Evolutionary conservation across 2,888 invertebrate species (phyloP).

Genomic region (Nomada lathburiana): DNA sequence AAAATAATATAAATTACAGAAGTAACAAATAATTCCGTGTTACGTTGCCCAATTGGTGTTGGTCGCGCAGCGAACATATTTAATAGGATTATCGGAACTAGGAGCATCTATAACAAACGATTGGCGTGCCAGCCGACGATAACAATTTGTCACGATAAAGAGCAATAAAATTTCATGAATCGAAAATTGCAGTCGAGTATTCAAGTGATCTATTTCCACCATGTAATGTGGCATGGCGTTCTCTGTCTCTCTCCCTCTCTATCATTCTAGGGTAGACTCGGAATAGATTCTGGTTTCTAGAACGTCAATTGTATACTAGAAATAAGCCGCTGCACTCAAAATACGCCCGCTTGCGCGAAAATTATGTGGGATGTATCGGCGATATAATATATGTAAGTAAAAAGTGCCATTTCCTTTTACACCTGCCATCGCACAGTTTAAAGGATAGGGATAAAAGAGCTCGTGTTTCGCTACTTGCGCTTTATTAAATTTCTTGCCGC

Average conservation of each 20-base stretch:
- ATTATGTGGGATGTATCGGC: conserved; percentile 17
- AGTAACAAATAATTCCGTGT: no score
- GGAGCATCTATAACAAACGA: background rate
- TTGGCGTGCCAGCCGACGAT: background rate
- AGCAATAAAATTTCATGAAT: conserved; percentile 11
- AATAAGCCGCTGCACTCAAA: conserved; percentile 57
- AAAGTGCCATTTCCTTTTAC: background rate
- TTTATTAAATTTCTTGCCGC: background rate
- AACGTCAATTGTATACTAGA: conserved; percentile 59
- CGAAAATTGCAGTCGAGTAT: background rate
- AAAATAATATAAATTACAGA: no score
- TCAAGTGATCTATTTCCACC: conserved; percentile 34
- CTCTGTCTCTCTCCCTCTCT: conserved; percentile 10
- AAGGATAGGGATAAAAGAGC: background rate
- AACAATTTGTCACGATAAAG: background rate
- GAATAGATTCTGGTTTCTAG: conserved; percentile 65
- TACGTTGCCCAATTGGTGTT: no score
- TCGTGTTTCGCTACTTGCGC: background rate
- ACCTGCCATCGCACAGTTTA: background rate
- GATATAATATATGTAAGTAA: conserved; percentile 28
- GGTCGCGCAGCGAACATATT: background rate
- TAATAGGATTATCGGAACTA: background rate
- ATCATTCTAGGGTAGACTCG: conserved; percentile 48
- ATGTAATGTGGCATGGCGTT: conserved; percentile 45
- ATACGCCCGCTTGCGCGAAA: conserved; percentile 37